Evolutionary conservation across 1,140 invertebrate species (phyloP), one percentile per base, ranked within the genome.

Genomic region (Anoplophora glabripennis): DNA sequence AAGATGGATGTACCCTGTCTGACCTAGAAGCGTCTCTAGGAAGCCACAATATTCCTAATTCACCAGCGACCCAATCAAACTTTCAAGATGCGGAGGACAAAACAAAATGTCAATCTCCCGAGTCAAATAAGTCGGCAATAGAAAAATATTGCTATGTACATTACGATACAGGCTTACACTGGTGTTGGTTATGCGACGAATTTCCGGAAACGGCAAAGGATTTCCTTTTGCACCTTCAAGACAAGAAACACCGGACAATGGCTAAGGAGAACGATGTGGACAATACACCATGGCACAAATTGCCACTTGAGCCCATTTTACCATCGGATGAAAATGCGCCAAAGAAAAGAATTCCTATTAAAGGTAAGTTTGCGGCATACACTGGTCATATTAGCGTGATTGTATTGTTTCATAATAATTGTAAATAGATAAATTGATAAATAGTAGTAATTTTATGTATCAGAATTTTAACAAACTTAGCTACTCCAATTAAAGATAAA

Each of bases 121-220:
- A 44, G 9, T 12, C 9, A 9, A 10, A 7, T 15, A 15, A 17
- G 21, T n/a, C 11, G 9, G 8, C 8, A 7, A 9, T 10, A 5
- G 52, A 54, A 33, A 54, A 34, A 1, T 46, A 12, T 46, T 53
- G 47, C 81, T 89, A 89, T 70, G 84, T 90, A 34, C 89, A 91
- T 77, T 93, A 89, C 70, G 91, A 93, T 78, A 89, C 89, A 0
- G 89, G 92, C 76, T 86, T 90, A 78, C 89, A 93, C 76, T 93
- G 91, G 91, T 93, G 91, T 75, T 81, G 88, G 53, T 81, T 86
- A 44, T 93, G 91, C 77, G 86, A 91, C 76, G 86, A 89, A 66
- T 93, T 93, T 73, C 90, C 90, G 28, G 84, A 87, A 72, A 90
- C 89, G 9, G 89, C 90, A 42, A 90, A 90, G 74, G 89, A 91